Evolutionary conservation across 35 echinoderm and acorn worm species (phyloP).

Genomic region (Ophiothrix spiculata): DNA sequence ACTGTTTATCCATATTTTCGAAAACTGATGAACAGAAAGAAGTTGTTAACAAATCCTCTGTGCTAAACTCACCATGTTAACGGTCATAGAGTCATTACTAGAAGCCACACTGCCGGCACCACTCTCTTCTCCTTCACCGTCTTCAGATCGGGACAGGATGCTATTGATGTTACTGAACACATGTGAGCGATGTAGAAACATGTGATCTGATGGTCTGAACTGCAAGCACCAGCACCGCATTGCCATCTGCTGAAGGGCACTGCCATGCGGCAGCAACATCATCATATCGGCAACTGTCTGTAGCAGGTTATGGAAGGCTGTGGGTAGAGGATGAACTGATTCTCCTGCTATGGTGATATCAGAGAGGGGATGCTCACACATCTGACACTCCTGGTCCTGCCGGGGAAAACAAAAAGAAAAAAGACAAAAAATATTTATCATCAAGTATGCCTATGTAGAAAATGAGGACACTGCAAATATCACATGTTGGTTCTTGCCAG

Average conservation of each 20-base stretch:
- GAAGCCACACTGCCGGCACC: constrained; percentile 43
- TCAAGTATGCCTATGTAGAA: too few relatives aligned
- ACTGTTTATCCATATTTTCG: too few relatives aligned
- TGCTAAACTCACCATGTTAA: constrained; percentile 8
- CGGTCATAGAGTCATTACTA: constrained; percentile 19
- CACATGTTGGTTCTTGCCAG: too few relatives aligned
- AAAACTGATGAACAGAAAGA: too few relatives aligned
- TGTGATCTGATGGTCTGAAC: constrained; percentile 79
- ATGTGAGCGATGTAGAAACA: constrained; percentile 93
- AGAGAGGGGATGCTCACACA: constrained; percentile 87
- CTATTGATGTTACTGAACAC: constrained; percentile 99
- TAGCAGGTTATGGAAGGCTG: constrained; percentile 79
- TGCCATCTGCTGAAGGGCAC: constrained; percentile 92
- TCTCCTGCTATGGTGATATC: constrained; percentile 91
- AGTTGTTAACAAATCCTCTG: too few relatives aligned
- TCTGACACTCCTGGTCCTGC: constrained; percentile 78
- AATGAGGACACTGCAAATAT: too few relatives aligned
- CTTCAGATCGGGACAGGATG: constrained; percentile 86
- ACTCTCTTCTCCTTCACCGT: constrained; percentile 59
- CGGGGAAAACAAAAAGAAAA: neutral
- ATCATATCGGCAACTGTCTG: constrained; percentile 92
- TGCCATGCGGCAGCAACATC: constrained; percentile 85
- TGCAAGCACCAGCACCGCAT: constrained; percentile 93
- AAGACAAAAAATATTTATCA: neutral
- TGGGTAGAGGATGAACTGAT: constrained; percentile 70